Evolutionary conservation across 1,140 invertebrate species (phyloP), one percentile per base, ranked within the genome.

Genomic region (Euura lappo): DNA sequence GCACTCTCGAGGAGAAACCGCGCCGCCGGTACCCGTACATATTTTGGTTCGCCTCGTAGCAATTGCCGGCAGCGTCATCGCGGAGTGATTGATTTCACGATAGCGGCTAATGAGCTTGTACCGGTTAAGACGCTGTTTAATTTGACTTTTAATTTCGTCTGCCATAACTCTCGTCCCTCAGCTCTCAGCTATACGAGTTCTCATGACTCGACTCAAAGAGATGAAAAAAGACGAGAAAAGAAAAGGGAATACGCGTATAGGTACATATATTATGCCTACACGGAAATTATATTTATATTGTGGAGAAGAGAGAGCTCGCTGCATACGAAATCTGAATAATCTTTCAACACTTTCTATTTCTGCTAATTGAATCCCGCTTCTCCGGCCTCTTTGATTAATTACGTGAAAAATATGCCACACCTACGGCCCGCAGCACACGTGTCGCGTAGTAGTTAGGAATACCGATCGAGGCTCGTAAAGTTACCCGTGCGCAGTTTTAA

Each of bases 41-140:
- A 28, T 28, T 28, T 28, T 28, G 28, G 28, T 28, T 28, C 28
- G 28, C 28, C 28, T 28, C 28, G 28, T 28, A 28, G 28, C 28
- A 28, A 28, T 28, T 28, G 28, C 28, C 28, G 28, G 28, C 28
- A 28, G 28, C 10, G 71, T 68, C 51, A 60, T 60, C 51, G 44
- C 28, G 72, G 45, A 46, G 73, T 74, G 73, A 74, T 74, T 74
- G 73, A 71, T 74, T 74, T 71, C 66, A 51, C 46, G 73, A 74
- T 74, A 74, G 65, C 70, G 70, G 69, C 68, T 74, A 74, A 74
- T 71, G 73, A 74, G 73, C 44, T 44, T 68, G 67, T 68, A 44
- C 45, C 43, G 5, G 73, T 45, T 71, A 42, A 45, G 42, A 44
- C 44, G 44, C 51, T 28, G 28, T 71, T 74, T 60, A 44, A 74